Evolutionary conservation across 2,888 invertebrate species (phyloP).

Genomic region (Drosophila atroscutellata): DNA sequence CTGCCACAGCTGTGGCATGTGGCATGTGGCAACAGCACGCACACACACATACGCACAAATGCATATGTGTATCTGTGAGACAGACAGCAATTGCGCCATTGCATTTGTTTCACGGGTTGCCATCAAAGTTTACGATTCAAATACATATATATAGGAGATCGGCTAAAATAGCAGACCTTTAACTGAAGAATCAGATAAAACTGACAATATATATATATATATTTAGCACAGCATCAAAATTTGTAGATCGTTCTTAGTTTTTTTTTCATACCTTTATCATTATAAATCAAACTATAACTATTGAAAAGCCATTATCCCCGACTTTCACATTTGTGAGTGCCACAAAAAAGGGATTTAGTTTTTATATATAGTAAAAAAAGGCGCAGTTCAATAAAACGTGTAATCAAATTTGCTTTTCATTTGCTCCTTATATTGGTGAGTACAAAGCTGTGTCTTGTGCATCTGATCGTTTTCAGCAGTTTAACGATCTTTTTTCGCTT

Average conservation of each 20-base stretch:
- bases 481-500: constrained; percentile 8
- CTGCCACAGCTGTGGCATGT: constrained; percentile 65
- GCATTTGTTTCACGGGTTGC: constrained; percentile 57
- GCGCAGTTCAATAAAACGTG: background rate
- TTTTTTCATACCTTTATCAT: background rate
- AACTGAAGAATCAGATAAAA: background rate
- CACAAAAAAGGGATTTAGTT: background rate
- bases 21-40: constrained; percentile 66
- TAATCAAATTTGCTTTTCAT: background rate
- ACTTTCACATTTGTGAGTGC: background rate
- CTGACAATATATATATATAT: background rate
- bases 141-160: background rate
- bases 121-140: constrained; percentile 37
- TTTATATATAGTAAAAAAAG: background rate
- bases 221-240: background rate
- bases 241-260: background rate
- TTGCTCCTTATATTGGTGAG: background rate
- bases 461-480: background rate
- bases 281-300: background rate
- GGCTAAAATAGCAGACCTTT: too few relatives aligned
- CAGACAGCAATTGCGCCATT: constrained; percentile 73
- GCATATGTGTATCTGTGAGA: constrained; percentile 23
- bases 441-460: background rate
- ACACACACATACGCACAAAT: constrained; percentile 18
- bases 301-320: background rate